Evolutionary conservation across 2,113 vertebrate species (phyloP), one percentile per base, ranked within the genome.

Genomic region (Ardeotis arabs): DNA sequence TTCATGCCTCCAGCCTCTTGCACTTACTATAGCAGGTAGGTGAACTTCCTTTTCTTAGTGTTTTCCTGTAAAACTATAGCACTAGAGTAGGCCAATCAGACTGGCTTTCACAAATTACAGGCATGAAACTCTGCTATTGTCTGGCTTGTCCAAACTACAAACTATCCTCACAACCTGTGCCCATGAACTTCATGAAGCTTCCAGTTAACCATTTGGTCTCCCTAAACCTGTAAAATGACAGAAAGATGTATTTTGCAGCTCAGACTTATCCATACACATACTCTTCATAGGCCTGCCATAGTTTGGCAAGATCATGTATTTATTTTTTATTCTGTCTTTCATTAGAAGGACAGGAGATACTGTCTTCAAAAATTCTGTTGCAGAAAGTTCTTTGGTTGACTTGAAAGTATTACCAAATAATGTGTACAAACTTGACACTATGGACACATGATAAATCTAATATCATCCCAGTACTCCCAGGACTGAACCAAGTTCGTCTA

Each of bases 191-290:
- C 4, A 12, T 47, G n/a, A 78, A 45, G 16, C 41, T 80, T 85
- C 9, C n/a, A 62, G 47, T 84, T 64, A 52, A 84, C 12, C 2
- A 7, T 47, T 35, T 68, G 16, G 5, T 72, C 19, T 85, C 39
- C 10, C n/a, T 68, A 68, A 70, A 70, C 13, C 5, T 2, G 0
- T 60, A 56, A 63, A 69, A 52, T 47, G 35, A 44, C 21, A 44
- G 18, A 91, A 52, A 1, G 0, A 6, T 64, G 22, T 45, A 52
- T 74, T 74, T 67, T 77, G 21, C n/a, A 77, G 5, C 9, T 81
- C 39, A 81, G 18, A 33, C 18, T 49, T 83, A n/a, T 3, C 35
- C 10, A 29, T 25, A 15, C 4, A 11, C 0, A 0, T 53, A 21
- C 1, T 53, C 5, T 75, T 78, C 10, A 41, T 20, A 70, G 11